Evolutionary conservation across 2,888 invertebrate species (phyloP), one percentile per base, ranked within the genome.

Genomic region (Drosophila fungiperda): DNA sequence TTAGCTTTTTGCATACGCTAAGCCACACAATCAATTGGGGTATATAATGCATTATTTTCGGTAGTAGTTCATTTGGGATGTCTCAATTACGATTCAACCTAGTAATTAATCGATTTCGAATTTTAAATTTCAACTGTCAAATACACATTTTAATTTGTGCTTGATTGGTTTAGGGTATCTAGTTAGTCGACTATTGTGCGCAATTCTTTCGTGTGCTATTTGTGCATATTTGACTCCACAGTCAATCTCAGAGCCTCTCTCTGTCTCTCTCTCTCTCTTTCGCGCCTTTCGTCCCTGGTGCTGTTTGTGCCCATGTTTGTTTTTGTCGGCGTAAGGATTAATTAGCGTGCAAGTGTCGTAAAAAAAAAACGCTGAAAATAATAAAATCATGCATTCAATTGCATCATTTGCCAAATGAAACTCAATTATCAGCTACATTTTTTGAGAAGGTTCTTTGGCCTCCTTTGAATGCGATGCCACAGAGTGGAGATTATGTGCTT

Each of bases 341-440:
- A 91, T 91, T 91, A 91, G 91, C 89, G 80, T 78, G 75, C 80
- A 90, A 91, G 91, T 91, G 90, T 88, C 85, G 86, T 80, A 65
- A 64, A 65, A 62, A 65, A 75, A 65, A 58, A 66, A 60, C n/a
- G 32, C n/a, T 49, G 38, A 61, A 62, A 61, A 80, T 65, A 80
- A 83, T 71, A 89, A 84, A 83, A 87, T 83, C 78, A 82, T 81
- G 83, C 87, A 79, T 79, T 77, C 89, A 88, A 90, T 90, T 90
- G 89, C 90, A 90, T 91, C 87, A 91, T 85, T 87, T 77, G 64
- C 59, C 81, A 76, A 88, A 81, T 86, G 78, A 77, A 88, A 79
- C 77, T 71, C 76, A 83, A 86, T 88, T 87, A 79, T 59, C 76
- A 67, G 81, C 7, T 70, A 73, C 57, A 52, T 68, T 65, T 53